Conservation (phyloP, 2,888 invertebrate genomes). For the Epirrita christyi region DNA sequence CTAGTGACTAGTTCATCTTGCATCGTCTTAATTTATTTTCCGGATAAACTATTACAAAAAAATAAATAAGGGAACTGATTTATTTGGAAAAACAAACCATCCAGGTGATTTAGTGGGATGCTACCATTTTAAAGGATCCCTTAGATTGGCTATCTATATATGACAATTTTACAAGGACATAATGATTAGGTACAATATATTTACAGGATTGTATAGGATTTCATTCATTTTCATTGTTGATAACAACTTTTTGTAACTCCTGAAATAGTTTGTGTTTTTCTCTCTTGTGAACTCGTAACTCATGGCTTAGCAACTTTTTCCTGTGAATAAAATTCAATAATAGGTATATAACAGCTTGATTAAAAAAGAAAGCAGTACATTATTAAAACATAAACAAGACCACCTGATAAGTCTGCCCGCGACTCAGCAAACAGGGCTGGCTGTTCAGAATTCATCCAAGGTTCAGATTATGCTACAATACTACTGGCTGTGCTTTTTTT, state of each 20-base stretch:
- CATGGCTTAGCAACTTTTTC: slow-evolving; percentile 37
- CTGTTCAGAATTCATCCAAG: too few relatives aligned
- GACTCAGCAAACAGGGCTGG: too few relatives aligned
- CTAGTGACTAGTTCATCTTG: too few relatives aligned
- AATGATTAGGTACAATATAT: too few relatives aligned
- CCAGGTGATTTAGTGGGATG: background rate
- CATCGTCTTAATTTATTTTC: too few relatives aligned
- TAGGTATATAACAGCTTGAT: background rate
- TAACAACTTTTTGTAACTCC: slow-evolving; percentile 34
- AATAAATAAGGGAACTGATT: too few relatives aligned
- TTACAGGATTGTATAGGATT: background rate
- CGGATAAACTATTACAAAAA: too few relatives aligned
- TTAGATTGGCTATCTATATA: background rate
- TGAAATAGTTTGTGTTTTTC: slow-evolving; percentile 39
- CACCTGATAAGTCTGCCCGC: too few relatives aligned
- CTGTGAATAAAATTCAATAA: slow-evolving; percentile 23
- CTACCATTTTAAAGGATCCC: background rate
- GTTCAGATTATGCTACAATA: too few relatives aligned
- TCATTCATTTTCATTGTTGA: slow-evolving; percentile 34
- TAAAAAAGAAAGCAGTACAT: background rate
- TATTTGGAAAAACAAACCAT: too few relatives aligned
- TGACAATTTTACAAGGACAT: background rate
- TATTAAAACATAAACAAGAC: background rate
- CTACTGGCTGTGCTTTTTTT: too few relatives aligned
- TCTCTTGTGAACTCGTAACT: slow-evolving; percentile 37